phyloP scores from a whole-genome alignment of 2,797 vertebrate genomes.

The Parauchenoglanis ngamensis region DNA sequence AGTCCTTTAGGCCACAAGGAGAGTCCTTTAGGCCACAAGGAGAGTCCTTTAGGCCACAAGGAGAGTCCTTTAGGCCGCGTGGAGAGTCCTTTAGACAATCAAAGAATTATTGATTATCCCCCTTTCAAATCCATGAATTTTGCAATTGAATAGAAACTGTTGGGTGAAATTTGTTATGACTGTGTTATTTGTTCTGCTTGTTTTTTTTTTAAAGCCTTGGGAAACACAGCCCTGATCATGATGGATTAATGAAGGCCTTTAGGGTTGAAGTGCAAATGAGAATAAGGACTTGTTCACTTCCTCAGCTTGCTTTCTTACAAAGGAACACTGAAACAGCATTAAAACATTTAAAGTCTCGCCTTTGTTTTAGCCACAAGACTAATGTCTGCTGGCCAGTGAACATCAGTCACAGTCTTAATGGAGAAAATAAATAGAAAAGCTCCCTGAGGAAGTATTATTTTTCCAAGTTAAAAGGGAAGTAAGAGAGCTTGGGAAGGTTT shows the following conservation, averaged over 20 bases:
- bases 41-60: background rate
- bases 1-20: background rate
- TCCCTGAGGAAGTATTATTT: background rate
- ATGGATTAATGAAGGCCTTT: background rate
- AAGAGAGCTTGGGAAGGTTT: no score
- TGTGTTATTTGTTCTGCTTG: no score
- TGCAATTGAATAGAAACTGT: no score
- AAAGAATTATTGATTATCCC: no score
- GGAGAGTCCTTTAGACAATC: background rate
- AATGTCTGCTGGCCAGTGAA: background rate
- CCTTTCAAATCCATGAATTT: background rate
- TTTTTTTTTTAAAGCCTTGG: background rate
- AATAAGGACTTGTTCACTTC: background rate
- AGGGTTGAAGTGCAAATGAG: background rate
- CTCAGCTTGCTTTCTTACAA: background rate
- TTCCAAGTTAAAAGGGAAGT: background rate
- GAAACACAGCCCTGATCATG: background rate
- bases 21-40: background rate
- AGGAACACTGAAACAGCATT: no score
- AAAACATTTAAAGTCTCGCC: background rate
- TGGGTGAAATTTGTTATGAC: background rate
- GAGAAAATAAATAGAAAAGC: background rate
- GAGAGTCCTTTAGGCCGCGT: background rate
- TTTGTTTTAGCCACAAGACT: background rate
- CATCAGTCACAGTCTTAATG: background rate